Conservation (phyloP, 1,140 invertebrate genomes). For the Ips nitidus region DNA sequence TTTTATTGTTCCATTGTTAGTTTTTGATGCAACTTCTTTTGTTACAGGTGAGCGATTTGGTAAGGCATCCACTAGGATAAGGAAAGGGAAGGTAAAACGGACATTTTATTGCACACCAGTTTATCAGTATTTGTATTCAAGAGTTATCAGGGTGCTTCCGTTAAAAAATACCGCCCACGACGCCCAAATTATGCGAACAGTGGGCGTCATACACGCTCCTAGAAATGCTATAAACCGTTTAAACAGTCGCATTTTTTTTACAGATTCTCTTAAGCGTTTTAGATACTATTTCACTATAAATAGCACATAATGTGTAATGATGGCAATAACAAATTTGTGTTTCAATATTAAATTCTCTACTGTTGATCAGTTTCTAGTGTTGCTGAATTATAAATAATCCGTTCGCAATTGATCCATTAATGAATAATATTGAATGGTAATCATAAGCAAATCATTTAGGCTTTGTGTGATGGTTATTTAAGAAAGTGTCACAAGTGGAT, state of each 20-base stretch:
- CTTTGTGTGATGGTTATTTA: not conserved
- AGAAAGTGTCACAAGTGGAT: not conserved
- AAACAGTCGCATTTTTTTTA: no score
- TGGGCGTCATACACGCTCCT: not conserved
- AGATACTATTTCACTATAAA: no score
- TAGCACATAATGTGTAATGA: no score
- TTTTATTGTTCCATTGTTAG: conserved; percentile 33
- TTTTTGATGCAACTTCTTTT: conserved; percentile 15
- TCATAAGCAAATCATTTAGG: not conserved
- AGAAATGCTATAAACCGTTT: no score
- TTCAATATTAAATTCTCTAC: no score
- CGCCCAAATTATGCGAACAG: conserved; percentile 1
- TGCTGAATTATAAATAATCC: not conserved
- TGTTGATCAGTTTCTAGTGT: no score
- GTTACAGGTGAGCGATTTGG: conserved; percentile 28
- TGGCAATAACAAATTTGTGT: no score
- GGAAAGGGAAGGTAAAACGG: not conserved
- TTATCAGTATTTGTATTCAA: not conserved
- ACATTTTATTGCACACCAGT: not conserved
- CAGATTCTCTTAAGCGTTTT: no score
- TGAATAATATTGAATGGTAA: not conserved
- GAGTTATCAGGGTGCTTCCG: not conserved
- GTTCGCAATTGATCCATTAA: not conserved
- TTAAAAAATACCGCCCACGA: not conserved
- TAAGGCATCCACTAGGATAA: not conserved